Percentiles rank a stretch among this genome's conserved stretches.
phyloP scores from a whole-genome alignment of 2,888 invertebrate species.

The Ellobium chinense region DNA sequence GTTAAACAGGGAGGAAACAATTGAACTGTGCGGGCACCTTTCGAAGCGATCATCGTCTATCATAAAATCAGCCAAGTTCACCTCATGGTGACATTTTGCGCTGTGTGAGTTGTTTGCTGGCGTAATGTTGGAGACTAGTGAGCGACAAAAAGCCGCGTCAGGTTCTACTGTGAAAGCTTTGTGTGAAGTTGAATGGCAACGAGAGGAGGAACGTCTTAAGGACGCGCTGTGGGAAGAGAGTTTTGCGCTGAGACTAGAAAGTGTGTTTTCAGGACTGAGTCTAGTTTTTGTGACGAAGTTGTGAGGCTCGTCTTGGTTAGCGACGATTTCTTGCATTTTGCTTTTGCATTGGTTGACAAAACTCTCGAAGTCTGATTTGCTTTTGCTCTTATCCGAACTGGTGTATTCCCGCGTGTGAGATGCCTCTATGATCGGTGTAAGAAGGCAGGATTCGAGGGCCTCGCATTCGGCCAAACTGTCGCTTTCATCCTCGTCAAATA shows the following conservation, averaged over 20 bases:
- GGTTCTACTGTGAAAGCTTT: too few species aligned
- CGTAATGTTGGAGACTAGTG: too few species aligned
- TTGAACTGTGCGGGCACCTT: too few species aligned
- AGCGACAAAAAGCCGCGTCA: too few species aligned
- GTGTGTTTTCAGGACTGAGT: not conserved
- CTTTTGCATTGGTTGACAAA: slow-evolving; percentile 18
- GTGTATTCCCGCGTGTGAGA: not conserved
- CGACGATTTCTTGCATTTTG: not conserved
- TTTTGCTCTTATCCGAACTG: not conserved
- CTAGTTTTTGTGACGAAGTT: not conserved
- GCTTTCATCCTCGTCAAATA: not conserved
- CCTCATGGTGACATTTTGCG: too few species aligned
- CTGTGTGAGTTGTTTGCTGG: too few species aligned
- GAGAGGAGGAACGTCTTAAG: too few species aligned
- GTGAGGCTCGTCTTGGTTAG: not conserved
- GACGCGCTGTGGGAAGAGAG: too few species aligned
- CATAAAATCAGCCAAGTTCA: too few species aligned
- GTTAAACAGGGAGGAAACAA: not conserved
- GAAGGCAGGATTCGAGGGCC: not conserved
- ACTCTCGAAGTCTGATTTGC: not conserved
- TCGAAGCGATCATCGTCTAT: too few species aligned
- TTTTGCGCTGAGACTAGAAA: not conserved
- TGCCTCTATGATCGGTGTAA: slow-evolving; percentile 27
- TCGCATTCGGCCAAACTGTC: slow-evolving; percentile 19
- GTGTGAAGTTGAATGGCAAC: too few species aligned